Percentiles rank a stretch among this genome's conserved stretches.
These are phyloP conservation scores for Anastatus disparis DNA, from an alignment of 1,140 invertebrate genomes.

Conservation along the genomic window DNA sequence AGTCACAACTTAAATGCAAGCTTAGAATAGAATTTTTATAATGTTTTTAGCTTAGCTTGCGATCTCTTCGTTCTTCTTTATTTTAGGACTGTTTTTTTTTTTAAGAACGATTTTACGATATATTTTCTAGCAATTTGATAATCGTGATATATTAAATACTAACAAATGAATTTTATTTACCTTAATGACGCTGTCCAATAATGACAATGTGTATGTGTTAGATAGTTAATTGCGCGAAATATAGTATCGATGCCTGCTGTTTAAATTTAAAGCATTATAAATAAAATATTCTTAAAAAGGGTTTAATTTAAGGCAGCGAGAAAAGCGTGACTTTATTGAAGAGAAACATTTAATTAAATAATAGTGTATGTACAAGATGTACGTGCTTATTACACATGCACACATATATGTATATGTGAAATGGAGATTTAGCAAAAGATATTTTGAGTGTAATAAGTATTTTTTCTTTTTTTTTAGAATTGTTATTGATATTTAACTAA, in stretches of 20 bases:
- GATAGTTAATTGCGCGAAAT: conserved; percentile 23
- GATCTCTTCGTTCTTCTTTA: conserved; percentile 23
- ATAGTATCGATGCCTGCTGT: conserved; percentile 2
- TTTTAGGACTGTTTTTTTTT: conserved; percentile 15
- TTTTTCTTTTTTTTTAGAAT: not conserved
- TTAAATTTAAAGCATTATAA: conserved; percentile 20
- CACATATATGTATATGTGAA: not conserved
- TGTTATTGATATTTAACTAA: conserved; percentile 20
- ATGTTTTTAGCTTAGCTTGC: conserved; percentile 16
- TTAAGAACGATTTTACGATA: not conserved
- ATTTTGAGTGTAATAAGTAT: conserved; percentile 16
- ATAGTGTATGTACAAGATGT: conserved; percentile 29
- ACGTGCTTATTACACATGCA: no score
- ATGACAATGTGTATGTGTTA: conserved; percentile 24
- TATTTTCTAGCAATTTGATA: conserved; percentile 18
- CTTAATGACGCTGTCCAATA: conserved; percentile 11
- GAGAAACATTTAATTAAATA: conserved; percentile 31
- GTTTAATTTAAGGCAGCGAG: conserved; percentile 38
- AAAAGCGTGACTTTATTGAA: conserved; percentile 40
- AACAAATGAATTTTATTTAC: conserved; percentile 26
- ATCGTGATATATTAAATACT: conserved; percentile 24
- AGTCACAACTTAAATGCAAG: conserved; percentile 27
- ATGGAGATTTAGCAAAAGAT: not conserved
- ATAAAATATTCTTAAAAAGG: not conserved
- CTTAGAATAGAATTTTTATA: conserved; percentile 21